Conservation (phyloP, 2,113 vertebrate species). For the Scalopus aquaticus region DNA sequence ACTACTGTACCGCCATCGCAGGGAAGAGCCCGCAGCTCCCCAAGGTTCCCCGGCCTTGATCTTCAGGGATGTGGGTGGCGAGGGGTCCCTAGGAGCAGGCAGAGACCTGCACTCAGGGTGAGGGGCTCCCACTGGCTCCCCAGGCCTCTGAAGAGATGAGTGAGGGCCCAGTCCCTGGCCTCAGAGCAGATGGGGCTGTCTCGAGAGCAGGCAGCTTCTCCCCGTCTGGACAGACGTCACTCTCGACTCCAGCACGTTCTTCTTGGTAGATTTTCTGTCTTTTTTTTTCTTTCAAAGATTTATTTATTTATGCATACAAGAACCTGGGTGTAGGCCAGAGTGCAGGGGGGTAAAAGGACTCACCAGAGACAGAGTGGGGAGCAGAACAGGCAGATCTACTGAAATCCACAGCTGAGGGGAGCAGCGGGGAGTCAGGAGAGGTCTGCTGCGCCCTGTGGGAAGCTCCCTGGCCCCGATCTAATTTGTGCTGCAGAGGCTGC, state of each 20-base stretch:
- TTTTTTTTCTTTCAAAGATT: no score
- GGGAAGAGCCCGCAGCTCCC: not conserved
- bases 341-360: no score
- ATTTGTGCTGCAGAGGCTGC: no score
- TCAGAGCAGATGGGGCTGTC: not conserved
- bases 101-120: not conserved
- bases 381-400: no score
- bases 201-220: not conserved
- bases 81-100: not conserved
- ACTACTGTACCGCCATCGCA: not conserved
- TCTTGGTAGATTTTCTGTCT: not conserved
- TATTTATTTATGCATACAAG: no score
- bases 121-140: not conserved
- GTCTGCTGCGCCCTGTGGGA: no score
- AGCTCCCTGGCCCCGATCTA: no score
- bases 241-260: not conserved
- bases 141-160: not conserved
- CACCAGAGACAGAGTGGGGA: no score
- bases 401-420: no score
- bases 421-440: no score
- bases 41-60: not conserved
- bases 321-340: no score
- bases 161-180: not conserved
- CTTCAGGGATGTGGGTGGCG: no score
- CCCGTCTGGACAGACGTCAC: not conserved